phyloP scores from a whole-genome alignment of 2,797 vertebrate species.

The Lepilemur septentrionalis region DNA sequence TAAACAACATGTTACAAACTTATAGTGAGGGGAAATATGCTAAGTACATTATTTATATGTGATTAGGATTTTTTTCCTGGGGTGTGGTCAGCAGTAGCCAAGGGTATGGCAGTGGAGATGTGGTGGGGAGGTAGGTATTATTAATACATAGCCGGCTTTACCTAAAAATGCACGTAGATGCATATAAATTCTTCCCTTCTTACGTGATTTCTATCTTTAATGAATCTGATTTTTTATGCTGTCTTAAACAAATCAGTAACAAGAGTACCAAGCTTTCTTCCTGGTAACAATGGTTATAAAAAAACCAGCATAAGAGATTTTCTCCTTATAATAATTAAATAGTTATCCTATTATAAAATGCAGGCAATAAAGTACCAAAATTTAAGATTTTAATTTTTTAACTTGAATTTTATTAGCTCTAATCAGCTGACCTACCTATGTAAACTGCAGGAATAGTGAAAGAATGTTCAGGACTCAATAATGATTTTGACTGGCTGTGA shows the following conservation, averaged over 20 bases:
- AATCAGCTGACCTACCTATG: background rate
- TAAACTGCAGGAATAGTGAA: background rate
- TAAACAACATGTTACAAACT: background rate
- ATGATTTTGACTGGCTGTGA: conserved; percentile 21
- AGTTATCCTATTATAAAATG: background rate
- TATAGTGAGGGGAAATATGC: background rate
- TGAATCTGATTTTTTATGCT: too few relatives aligned
- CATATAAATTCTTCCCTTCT: too few relatives aligned
- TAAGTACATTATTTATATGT: background rate
- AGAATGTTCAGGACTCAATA: background rate
- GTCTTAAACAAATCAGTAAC: too few relatives aligned
- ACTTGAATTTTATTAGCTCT: background rate
- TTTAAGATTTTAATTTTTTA: conserved; percentile 28
- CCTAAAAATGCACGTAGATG: too few relatives aligned
- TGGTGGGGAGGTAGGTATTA: background rate
- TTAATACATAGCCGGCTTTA: too few relatives aligned
- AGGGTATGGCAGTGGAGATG: background rate
- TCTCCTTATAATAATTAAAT: too few relatives aligned
- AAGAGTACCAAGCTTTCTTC: too few relatives aligned
- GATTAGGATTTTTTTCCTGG: background rate
- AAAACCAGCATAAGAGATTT: too few relatives aligned
- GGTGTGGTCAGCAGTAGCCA: background rate
- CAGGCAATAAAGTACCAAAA: background rate
- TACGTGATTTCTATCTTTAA: too few relatives aligned
- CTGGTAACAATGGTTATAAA: too few relatives aligned